phyloP scores from a whole-genome alignment of 2,888 invertebrate species.

The Adela reaumurella region DNA sequence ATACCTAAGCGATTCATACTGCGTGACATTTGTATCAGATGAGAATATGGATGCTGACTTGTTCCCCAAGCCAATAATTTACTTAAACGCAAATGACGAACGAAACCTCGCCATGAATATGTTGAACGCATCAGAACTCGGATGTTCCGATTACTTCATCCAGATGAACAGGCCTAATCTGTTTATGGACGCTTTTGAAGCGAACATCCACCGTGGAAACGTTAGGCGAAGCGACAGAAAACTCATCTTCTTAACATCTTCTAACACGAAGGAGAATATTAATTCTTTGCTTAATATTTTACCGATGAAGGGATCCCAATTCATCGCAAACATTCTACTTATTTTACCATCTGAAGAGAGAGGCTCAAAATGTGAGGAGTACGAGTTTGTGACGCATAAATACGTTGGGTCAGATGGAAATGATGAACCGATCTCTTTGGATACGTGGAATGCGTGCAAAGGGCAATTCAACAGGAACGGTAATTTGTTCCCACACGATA shows the following conservation, averaged over 20 bases:
- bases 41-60: conserved; percentile 17
- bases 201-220: conserved; percentile 28
- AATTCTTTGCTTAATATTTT: conserved; percentile 21
- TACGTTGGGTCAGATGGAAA: conserved; percentile 29
- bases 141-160: conserved; percentile 46
- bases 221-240: conserved; percentile 42
- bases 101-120: conserved; percentile 21
- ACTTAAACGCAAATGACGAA: conserved; percentile 19
- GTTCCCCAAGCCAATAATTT: conserved; percentile 19
- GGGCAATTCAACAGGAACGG: conserved; percentile 23
- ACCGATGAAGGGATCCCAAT: conserved; percentile 25
- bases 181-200: conserved; percentile 37
- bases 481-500: conserved; percentile 46
- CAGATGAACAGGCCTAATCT: conserved; percentile 25
- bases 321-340: conserved; percentile 31
- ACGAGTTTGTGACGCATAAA: conserved; percentile 36
- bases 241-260: conserved; percentile 28
- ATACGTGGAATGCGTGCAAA: conserved; percentile 36
- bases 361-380: conserved; percentile 18
- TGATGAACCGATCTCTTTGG: conserved; percentile 25
- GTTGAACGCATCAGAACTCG: conserved; percentile 32
- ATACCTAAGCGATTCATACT: conserved; percentile 28
- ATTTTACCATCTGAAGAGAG: conserved; percentile 17
- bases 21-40: conserved; percentile 32
- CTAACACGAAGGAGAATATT: conserved; percentile 4